Conservation (phyloP, 2,113 vertebrate species). For the Chaetodon auriga region DNA sequence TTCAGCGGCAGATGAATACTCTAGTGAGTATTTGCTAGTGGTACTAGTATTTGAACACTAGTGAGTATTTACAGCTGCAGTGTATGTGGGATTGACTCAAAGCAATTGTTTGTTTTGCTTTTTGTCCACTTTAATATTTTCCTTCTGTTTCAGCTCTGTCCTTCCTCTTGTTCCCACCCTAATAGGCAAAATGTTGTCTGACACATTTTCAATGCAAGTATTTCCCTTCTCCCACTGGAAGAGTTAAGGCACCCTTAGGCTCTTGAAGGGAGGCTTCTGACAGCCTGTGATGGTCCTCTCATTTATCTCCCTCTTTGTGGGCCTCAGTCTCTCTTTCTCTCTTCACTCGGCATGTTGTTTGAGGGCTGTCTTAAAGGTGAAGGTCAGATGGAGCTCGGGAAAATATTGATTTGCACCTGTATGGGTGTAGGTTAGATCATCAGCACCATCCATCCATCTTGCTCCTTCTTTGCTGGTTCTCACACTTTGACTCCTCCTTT, state of each 20-base stretch:
- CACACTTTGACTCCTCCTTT: conserved; percentile 29
- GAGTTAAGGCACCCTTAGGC: conserved; percentile 48
- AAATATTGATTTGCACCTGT: conserved; percentile 73
- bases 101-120: neutral
- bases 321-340: conserved; percentile 37
- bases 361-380: conserved; percentile 59
- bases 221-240: conserved; percentile 40
- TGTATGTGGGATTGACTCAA: too few species aligned
- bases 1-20: neutral
- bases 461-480: conserved; percentile 68
- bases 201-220: conserved; percentile 47
- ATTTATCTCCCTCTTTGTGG: conserved; percentile 54
- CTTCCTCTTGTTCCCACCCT: conserved; percentile 28
- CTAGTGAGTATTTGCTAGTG: too few species aligned
- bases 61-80: neutral
- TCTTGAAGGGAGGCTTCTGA: conserved; percentile 53
- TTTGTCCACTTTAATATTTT: conserved; percentile 3
- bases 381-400: conserved; percentile 55
- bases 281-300: conserved; percentile 51
- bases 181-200: conserved; percentile 48
- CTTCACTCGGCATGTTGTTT: conserved; percentile 37
- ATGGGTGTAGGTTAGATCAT: conserved; percentile 59
- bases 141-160: neutral
- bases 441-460: conserved; percentile 68
- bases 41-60: neutral